These are phyloP conservation scores for Phalangium opilio DNA, from an alignment of 2,888 invertebrate genomes.

Conservation along the genomic window DNA sequence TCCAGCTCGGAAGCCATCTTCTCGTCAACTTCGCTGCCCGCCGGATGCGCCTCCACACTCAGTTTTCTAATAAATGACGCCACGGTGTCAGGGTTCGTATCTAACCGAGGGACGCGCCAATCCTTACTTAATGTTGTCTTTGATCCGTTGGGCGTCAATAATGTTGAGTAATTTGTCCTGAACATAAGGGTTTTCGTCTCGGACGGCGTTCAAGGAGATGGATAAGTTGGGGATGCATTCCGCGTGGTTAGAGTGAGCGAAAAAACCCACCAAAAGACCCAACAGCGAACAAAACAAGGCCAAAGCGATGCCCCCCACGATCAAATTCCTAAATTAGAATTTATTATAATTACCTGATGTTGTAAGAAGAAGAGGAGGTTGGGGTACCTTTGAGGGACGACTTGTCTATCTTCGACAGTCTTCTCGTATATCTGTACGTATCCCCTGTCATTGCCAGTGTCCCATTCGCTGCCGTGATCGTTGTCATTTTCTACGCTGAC, in stretches of 20 bases:
- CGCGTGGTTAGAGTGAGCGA: constrained; percentile 18
- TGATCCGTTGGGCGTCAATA: constrained; percentile 12
- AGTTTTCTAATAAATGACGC: too few relatives aligned
- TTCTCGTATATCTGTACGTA: constrained; percentile 22
- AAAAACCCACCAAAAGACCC: constrained; percentile 21
- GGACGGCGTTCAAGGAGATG: constrained; percentile 18
- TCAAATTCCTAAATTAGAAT: constrained; percentile 11
- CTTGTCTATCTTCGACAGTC: constrained; percentile 19
- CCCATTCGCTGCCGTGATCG: constrained; percentile 19
- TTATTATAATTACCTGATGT: constrained; percentile 4
- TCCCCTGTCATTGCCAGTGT: constrained; percentile 10
- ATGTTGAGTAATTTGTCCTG: constrained; percentile 16
- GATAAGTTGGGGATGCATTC: constrained; percentile 17
- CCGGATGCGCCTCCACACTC: constrained; percentile 15
- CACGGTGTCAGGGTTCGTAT: not conserved
- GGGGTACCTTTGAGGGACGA: not conserved
- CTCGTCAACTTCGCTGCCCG: constrained; percentile 19
- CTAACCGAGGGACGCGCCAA: too few relatives aligned
- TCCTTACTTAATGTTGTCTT: constrained; percentile 9
- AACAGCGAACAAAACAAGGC: constrained; percentile 16
- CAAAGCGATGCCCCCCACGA: constrained; percentile 16
- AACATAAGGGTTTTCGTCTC: constrained; percentile 20
- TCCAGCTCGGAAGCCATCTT: constrained; percentile 17
- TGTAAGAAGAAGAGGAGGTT: constrained; percentile 8
- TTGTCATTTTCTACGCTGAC: constrained; percentile 19